A percentile compares a stretch with the other conserved stretches of the same genome.
phyloP scores from a whole-genome alignment of 2,888 invertebrate species.

The Sinelater perroti region DNA sequence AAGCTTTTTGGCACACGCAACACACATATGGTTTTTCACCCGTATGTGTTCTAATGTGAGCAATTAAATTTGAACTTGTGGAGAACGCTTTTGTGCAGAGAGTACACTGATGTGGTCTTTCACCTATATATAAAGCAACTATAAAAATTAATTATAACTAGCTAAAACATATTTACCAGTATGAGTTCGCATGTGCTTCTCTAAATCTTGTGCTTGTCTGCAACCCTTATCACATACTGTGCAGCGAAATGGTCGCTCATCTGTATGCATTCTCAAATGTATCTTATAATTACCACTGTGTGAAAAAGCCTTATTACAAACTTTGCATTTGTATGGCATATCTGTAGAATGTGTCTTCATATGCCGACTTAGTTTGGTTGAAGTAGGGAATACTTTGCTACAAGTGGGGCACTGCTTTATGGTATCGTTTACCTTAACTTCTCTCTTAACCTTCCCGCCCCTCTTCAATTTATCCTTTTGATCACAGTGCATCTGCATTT shows the following conservation, averaged over 20 bases:
- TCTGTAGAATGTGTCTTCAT: conserved; percentile 60
- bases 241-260: conserved; percentile 60
- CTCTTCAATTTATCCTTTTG: conserved; percentile 37
- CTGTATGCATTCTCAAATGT: conserved; percentile 58
- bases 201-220: conserved; percentile 61
- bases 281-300: conserved; percentile 62
- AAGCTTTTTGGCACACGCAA: conserved; percentile 60
- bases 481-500: conserved; percentile 19
- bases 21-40: conserved; percentile 62
- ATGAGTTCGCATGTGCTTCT: conserved; percentile 62
- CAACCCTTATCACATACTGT: conserved; percentile 60
- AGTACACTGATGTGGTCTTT: conserved; percentile 60
- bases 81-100: conserved; percentile 61
- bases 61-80: conserved; percentile 62
- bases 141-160: neutral
- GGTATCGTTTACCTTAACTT: conserved; percentile 41
- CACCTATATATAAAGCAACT: conserved; percentile 48
- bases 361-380: conserved; percentile 58
- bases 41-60: conserved; percentile 61
- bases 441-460: conserved; percentile 41
- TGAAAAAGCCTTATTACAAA: conserved; percentile 60
- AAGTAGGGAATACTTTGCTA: conserved; percentile 56
- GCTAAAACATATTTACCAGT: conserved; percentile 52
- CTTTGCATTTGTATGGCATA: conserved; percentile 59
- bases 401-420: conserved; percentile 57